Base-by-base conservation (phyloP, 2,797 vertebrate genomes). In the Esox masquinongy region DNA sequence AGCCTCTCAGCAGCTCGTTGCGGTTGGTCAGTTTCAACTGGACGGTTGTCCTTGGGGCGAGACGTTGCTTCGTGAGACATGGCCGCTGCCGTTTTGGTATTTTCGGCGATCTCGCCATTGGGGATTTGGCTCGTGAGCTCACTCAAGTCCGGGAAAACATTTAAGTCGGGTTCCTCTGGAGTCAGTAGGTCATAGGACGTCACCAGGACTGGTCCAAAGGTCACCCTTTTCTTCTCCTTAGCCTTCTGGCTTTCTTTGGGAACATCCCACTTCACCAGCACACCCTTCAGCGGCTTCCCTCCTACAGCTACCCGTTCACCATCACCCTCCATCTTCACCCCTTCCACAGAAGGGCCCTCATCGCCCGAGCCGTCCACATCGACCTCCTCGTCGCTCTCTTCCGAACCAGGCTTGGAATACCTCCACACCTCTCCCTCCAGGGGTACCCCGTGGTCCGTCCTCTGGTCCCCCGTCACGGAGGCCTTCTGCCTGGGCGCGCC, bases 211-310 rank as follows among this genome's bases (percentile, higher is more conserved):
- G 86, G 69, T 4, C 93, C 94, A 63, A 95, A 95, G 74, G 86
- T 88, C 78, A 95, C 94, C 12, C 84, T 89, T 76, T 94, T 94
- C 84, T 87, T 94, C 67, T 78, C 82, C 71, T 59, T 86, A 73
- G 68, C 67, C 24, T 79, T 19, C 1, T 47, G 47, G 2, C 31
- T 47, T 75, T 73, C 29, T 15, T 31, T 77, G 74, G 74, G 12
- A 1, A 66, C 77, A 16, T 68, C 87, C 50, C 86, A 75, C 24
- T 79, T 88, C 69, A 90, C 36, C 78, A 92, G 43, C 5, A 56
- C 80, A 0, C 90, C 85, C 82, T 87, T 93, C 61, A 84, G 70
- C 1, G 14, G 53, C 74, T 19, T 76, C 4, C 61, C 24, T 0
- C 67, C 16, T 56, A 29, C 17, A n/a, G 17, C 70, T 34, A 16